A percentile compares a stretch with the other conserved stretches of the same genome.
These are phyloP conservation scores for Pterois miles DNA, from an alignment of 2,797 vertebrate species.

Conservation along the genomic window DNA sequence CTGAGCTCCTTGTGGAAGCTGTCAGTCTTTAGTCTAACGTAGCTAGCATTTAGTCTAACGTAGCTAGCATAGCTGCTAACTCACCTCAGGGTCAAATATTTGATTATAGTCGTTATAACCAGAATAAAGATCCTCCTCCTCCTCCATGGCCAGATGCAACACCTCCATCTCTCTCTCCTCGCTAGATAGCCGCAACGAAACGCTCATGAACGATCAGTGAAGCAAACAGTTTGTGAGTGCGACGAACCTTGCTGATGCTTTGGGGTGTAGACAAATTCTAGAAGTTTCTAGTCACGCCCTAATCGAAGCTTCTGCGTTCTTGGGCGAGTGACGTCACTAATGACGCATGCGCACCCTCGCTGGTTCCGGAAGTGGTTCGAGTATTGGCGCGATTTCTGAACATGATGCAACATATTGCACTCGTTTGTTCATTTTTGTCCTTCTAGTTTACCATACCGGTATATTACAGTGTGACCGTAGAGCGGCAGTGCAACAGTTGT, in stretches of 20 bases:
- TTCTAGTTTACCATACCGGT: slow-evolving; percentile 13
- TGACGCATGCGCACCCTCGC: too few species aligned
- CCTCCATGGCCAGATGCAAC: slow-evolving; percentile 89
- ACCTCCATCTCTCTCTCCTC: slow-evolving; percentile 87
- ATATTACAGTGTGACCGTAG: slow-evolving; percentile 21
- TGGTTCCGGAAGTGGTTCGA: too few species aligned
- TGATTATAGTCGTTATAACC: slow-evolving; percentile 98
- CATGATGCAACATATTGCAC: rapidly evolving
- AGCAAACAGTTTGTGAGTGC: slow-evolving; percentile 38
- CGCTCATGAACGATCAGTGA: rapidly evolving
- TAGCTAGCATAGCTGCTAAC: background rate
- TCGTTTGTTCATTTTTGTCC: slow-evolving; percentile 5
- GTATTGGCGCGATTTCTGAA: too few species aligned
- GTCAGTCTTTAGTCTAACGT: too few species aligned
- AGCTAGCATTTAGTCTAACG: background rate
- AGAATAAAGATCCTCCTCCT: slow-evolving; percentile 96
- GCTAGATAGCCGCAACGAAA: background rate
- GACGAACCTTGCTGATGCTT: too few species aligned
- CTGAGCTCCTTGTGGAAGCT: too few species aligned
- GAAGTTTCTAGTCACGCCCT: too few species aligned
- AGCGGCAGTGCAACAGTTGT: slow-evolving; percentile 4
- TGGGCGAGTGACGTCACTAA: slow-evolving; percentile 45
- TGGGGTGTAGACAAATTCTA: too few species aligned
- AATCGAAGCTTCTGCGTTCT: too few species aligned
- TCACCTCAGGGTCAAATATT: slow-evolving; percentile 93